Base-by-base conservation (phyloP, 1,140 invertebrate genomes). In the Aleiodes sp. region DNA sequence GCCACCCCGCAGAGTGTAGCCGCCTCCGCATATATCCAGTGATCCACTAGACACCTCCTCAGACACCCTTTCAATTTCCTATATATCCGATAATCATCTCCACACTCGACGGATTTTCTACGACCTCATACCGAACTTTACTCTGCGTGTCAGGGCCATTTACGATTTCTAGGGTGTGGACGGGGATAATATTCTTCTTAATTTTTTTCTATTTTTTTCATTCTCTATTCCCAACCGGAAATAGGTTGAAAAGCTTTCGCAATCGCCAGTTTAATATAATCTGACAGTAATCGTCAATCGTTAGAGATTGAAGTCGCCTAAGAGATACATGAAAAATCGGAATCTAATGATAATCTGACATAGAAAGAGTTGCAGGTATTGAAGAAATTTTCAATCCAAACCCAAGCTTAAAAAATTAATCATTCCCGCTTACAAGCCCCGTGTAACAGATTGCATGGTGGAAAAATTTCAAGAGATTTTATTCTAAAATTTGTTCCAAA, bases 41-140 rank as follows among this genome's bases (percentile, higher is more conserved):
- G 60, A 59, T 64, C 68, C 72, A 65, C 70, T 80, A 82, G 78
- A 82, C 82, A 84, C 81, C 80, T 83, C 74, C 77, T 83, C 75
- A 80, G 76, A 81, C 79, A 84, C 80, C 82, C 82, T 83, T 84
- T 84, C 84, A 83, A 84, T 84, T 84, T 80, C 78, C 81, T 77
- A 84, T 84, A 80, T 78, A 69, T 71, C 75, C 74, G 82, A 84
- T 84, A 84, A 80, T 82, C 78, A 83, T 84, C 83, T 83, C 12
- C 21, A 46, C 37, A 59, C 29, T 24, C 8, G 31, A 59, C 12
- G 24, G 14, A 8, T 39, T n/a, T 43, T 28, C 7, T 35, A 52
- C 24, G 3, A 6, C 41, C 16, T 37, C 39, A 64, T 33, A 3
- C 9, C 21, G 12, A 29, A 19, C 9, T 33, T 64, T 41, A 1